Percentiles rank a stretch among this genome's conserved stretches.
Conservation (phyloP, 1,140 invertebrate genomes). For the Batillaria attramentaria region DNA sequence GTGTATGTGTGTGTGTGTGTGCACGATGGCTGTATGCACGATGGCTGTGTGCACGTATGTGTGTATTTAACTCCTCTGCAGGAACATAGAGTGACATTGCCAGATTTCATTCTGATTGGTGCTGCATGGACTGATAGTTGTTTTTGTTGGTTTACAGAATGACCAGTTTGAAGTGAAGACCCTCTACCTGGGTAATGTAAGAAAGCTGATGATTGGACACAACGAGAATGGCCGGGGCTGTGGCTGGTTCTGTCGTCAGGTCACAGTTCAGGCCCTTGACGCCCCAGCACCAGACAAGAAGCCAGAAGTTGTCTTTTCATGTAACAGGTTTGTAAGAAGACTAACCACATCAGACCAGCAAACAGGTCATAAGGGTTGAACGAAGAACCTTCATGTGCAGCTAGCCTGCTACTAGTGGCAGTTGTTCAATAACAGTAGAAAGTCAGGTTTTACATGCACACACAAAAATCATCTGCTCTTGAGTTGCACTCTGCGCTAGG, state of each 20-base stretch:
- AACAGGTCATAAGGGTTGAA: neutral
- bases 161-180: conserved; percentile 60
- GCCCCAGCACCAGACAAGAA: conserved; percentile 12
- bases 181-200: conserved; percentile 54
- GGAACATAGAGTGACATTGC: neutral
- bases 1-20: too few relatives aligned
- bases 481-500: too few relatives aligned
- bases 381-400: neutral
- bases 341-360: conserved; percentile 9
- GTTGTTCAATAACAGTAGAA: too few relatives aligned
- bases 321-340: conserved; percentile 51
- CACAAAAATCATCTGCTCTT: too few relatives aligned
- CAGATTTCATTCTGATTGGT: neutral
- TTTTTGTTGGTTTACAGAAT: too few relatives aligned
- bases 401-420: too few relatives aligned
- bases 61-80: neutral
- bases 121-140: neutral
- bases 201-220: conserved; percentile 60
- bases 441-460: too few relatives aligned
- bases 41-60: neutral
- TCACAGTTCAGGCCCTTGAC: conserved; percentile 36
- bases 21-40: neutral
- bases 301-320: conserved; percentile 53
- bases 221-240: conserved; percentile 55
- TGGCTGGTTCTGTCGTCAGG: conserved; percentile 63